A percentile compares a stretch with the other conserved stretches of the same genome.
phyloP scores from a whole-genome alignment of 1,140 invertebrate genomes.

The Globodera ellingtonae region DNA sequence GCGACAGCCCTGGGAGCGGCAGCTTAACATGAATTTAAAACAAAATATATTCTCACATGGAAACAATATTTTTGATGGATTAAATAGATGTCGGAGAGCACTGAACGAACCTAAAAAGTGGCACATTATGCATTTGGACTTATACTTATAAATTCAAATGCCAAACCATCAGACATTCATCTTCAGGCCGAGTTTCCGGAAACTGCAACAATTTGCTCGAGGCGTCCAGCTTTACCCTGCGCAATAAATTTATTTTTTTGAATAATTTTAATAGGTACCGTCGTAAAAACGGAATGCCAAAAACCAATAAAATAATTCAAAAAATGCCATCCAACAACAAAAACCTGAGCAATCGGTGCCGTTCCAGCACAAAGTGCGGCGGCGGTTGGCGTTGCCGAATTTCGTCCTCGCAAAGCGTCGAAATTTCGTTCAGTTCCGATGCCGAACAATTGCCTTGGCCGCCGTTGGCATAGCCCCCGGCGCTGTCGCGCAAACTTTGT shows the following conservation, averaged over 20 bases:
- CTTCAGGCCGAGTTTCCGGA: constrained; percentile 40
- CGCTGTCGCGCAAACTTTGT: neutral
- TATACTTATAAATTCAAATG: neutral
- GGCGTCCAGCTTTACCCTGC: constrained; percentile 48
- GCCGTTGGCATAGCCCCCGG: neutral
- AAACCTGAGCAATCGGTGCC: constrained; percentile 46
- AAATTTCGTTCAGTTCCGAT: constrained; percentile 35
- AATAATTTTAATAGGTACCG: neutral
- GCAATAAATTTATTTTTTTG: too few species aligned
- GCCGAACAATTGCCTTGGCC: neutral
- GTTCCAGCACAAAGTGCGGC: constrained; percentile 39
- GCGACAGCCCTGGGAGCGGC: too few species aligned
- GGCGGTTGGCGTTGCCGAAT: constrained; percentile 32
- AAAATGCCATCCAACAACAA: constrained; percentile 1
- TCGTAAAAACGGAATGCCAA: neutral
- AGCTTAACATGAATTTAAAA: too few species aligned
- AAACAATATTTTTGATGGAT: constrained; percentile 57
- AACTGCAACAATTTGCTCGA: constrained; percentile 48
- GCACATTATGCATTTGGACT: neutral
- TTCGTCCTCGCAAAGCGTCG: constrained; percentile 39
- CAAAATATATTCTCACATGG: constrained; percentile 39
- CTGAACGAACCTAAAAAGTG: constrained; percentile 33
- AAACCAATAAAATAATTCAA: constrained; percentile 3
- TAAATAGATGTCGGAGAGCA: constrained; percentile 48
- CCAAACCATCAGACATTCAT: constrained; percentile 51